Conservation (phyloP, 1,140 invertebrate species). For the Formica exsecta region DNA sequence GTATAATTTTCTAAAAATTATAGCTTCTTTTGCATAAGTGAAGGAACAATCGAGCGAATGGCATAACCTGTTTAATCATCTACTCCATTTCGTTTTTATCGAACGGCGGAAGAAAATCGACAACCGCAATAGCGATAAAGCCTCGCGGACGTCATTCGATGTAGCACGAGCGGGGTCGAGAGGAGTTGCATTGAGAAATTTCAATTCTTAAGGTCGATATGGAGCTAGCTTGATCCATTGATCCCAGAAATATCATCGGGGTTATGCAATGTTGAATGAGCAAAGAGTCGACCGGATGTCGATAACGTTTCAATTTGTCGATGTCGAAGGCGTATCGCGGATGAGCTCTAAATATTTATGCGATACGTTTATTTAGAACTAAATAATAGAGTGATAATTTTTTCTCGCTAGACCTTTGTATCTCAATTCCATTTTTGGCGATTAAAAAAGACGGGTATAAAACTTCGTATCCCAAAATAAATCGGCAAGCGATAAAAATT, state of each 20-base stretch:
- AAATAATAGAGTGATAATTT: background rate
- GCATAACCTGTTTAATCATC: background rate
- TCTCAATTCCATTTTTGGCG: background rate
- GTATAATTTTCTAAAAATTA: background rate
- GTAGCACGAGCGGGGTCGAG: constrained; percentile 54
- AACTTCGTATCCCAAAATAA: background rate
- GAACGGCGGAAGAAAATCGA: constrained; percentile 31
- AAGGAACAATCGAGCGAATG: background rate
- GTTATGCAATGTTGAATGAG: constrained; percentile 61
- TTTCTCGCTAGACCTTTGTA: background rate
- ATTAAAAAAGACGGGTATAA: background rate
- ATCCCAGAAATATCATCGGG: constrained; percentile 58
- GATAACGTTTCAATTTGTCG: constrained; percentile 64
- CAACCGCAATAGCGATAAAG: constrained; percentile 60
- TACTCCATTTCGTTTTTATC: constrained; percentile 25
- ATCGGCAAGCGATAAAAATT: background rate
- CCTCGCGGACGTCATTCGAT: constrained; percentile 65
- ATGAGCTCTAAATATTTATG: background rate
- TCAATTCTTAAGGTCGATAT: constrained; percentile 66
- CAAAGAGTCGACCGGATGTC: constrained; percentile 45
- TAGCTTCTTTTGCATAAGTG: background rate
- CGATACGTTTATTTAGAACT: background rate
- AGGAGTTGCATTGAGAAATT: constrained; percentile 73
- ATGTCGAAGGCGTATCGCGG: constrained; percentile 23
- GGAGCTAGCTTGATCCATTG: constrained; percentile 63